Base-by-base conservation (phyloP, 2,113 vertebrate species). In the Thymallus thymallus region DNA sequence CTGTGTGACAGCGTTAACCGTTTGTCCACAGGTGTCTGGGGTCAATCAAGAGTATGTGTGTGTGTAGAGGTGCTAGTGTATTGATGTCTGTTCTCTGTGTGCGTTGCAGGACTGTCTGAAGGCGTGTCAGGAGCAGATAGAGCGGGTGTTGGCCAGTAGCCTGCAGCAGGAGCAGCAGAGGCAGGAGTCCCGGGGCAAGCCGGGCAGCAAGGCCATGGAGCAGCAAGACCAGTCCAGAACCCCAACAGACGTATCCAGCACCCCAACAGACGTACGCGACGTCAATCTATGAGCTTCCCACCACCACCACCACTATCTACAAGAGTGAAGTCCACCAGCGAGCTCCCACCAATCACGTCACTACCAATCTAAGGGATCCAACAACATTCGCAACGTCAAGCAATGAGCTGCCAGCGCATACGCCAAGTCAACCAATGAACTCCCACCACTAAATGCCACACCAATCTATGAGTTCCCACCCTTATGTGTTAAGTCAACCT, bases 51-150 rank as follows among this genome's bases (percentile, higher is more conserved):
- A 4, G 61, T 79, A 72, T 72, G 60, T 63, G 62, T 64, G 7
- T 30, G 14, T 68, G 51, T 71, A 41, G 69, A 77, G 69, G 14
- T 18, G 24, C 45, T 23, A 24, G 23, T 46, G 58, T 18, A 7
- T 16, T 22, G 10, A 58, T n/a, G 6, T 13, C 41, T 30, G 29
- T 76, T 41, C 35, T 35, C 35, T 41, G 35, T 76, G 62, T 90
- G 68, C 71, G 41, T 69, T 86, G 35, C 69, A 98, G 97, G 96
- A 98, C 76, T 98, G 95, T 86, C 94, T 99, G 89, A 96, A 94
- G 91, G 95, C 94, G 30, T 99, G 97, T 91, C 97, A 99, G 88
- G 97, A 99, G 90, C 96, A 98, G 92, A 99, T 99, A 0, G 96
- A 99, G 89, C 93, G 94, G 0, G 93, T 97, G 87, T 92, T 99